A percentile compares a stretch with the other conserved stretches of the same genome.
phyloP scores from a whole-genome alignment of 1,140 invertebrate species.

The Drosophila mayri region DNA sequence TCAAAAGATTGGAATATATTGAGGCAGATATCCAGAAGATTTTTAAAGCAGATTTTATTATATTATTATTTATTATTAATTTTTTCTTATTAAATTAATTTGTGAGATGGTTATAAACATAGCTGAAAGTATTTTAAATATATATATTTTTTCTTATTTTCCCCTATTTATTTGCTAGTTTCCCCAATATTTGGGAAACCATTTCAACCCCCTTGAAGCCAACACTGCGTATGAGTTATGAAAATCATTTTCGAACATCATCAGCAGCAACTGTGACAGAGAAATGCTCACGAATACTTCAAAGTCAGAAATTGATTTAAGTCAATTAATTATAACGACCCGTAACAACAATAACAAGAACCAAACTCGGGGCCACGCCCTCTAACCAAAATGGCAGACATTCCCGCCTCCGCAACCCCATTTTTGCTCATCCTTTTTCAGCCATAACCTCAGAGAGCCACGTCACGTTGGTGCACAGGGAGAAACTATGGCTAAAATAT shows the following conservation, averaged over 20 bases:
- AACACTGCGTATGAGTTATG: conserved; percentile 68
- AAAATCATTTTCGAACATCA: conserved; percentile 64
- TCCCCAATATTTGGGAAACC: not conserved
- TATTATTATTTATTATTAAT: no score
- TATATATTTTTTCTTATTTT: not conserved
- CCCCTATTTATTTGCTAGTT: not conserved
- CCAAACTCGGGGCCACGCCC: conserved; percentile 17
- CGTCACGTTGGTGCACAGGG: conserved; percentile 24
- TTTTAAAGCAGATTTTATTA: no score
- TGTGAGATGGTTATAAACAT: no score
- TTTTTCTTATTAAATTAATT: no score
- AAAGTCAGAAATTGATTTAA: conserved; percentile 83
- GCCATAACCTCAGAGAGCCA: not conserved
- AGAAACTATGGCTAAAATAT: not conserved
- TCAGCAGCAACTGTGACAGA: conserved; percentile 51
- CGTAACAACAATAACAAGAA: conserved; percentile 51
- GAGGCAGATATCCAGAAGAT: not conserved
- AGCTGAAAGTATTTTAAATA: not conserved
- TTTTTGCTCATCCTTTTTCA: conserved; percentile 4
- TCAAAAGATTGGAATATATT: not conserved
- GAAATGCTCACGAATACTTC: conserved; percentile 73
- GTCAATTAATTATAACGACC: conserved; percentile 79
- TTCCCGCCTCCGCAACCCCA: not conserved
- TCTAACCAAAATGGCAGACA: not conserved
- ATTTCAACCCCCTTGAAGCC: conserved; percentile 26